Evolutionary conservation across 2,113 vertebrate genomes (phyloP), one percentile per base, ranked within the genome.

Genomic region (Haliaeetus leucogaster): DNA sequence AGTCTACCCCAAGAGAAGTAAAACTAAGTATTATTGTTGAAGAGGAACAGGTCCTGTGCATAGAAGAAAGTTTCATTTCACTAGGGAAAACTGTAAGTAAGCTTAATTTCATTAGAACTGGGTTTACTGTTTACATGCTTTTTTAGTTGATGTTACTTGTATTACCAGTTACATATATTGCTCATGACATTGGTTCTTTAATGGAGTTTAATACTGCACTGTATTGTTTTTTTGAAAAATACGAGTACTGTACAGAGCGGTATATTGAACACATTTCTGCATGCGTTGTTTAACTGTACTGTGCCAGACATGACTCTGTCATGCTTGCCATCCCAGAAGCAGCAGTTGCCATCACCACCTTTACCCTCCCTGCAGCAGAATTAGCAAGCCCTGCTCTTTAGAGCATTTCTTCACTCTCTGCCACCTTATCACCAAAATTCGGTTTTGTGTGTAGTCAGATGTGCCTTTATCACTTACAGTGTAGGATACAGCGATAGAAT

Each of bases 321-420:
- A 76, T 17, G 2, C 23, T 66, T 0, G 0, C 55, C 5, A 2
- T 38, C 25, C 43, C 48, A 65, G 86, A 78, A 68, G 48, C 43
- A 59, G 71, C 52, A 58, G 62, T 9, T 79, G 9, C 36, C 27
- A 32, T 80, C 42, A 43, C 36, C 34, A 26, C 16, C 29, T 52
- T 68, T 62, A 90, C 8, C 16, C 26, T 70, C 34, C 45, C 36
- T 55, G 59, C 29, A 66, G n/a, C 62, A 91, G 50, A 56, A 66
- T 40, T 40, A 48, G 42, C 32, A 78, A 78, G 10, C 9, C 36
- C 3, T 11, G 25, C 27, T 67, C 34, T 18, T 71, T 6, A 71
- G 45, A 70, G 25, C 11, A 42, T n/a, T 68, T 93, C 56, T 67
- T 90, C 23, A 34, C 23, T 34, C 21, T 20, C 50, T 67, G 56